These are phyloP conservation scores for Oncorhynchus mykiss DNA, from an alignment of 2,113 vertebrate species.

Conservation along the genomic window DNA sequence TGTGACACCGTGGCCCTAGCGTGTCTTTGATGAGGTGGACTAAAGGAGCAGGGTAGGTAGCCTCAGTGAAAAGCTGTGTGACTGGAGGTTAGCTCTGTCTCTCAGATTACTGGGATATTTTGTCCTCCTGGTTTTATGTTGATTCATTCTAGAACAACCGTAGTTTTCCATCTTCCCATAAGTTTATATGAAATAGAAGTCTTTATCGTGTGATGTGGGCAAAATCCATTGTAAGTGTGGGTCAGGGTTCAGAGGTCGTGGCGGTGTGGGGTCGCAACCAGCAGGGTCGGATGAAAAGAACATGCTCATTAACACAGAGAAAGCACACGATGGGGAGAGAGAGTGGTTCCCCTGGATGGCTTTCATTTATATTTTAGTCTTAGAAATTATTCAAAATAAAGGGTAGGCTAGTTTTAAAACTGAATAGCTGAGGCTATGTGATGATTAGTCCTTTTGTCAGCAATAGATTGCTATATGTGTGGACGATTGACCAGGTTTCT, in stretches of 20 bases:
- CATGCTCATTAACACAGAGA: slow-evolving; percentile 6
- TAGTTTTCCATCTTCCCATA: slow-evolving; percentile 26
- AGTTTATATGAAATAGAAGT: not conserved
- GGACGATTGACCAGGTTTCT: slow-evolving; percentile 2
- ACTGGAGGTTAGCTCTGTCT: slow-evolving; percentile 10
- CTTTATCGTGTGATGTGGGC: slow-evolving; percentile 30
- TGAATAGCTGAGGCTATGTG: slow-evolving; percentile 3
- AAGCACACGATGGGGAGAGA: not conserved
- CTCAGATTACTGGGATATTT: slow-evolving; percentile 53
- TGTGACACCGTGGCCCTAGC: slow-evolving; percentile 40
- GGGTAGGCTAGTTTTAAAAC: no score
- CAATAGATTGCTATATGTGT: slow-evolving; percentile 19
- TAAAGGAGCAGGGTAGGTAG: not conserved
- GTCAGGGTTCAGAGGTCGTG: slow-evolving; percentile 47
- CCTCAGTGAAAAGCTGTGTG: slow-evolving; percentile 19
- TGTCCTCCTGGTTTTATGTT: slow-evolving; percentile 23
- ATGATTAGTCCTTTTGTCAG: slow-evolving; percentile 5
- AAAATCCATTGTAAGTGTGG: slow-evolving; percentile 32
- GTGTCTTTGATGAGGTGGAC: slow-evolving; percentile 45
- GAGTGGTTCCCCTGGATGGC: slow-evolving; percentile 31
- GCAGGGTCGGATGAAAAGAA: not conserved
- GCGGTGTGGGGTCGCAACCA: slow-evolving; percentile 40
- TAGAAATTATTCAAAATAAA: no score
- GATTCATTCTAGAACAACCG: slow-evolving; percentile 45
- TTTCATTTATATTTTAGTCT: slow-evolving; percentile 26